A percentile compares a stretch with the other conserved stretches of the same genome.
Conservation (phyloP, 2,797 vertebrate genomes). For the Euphonia xanthogaster region DNA sequence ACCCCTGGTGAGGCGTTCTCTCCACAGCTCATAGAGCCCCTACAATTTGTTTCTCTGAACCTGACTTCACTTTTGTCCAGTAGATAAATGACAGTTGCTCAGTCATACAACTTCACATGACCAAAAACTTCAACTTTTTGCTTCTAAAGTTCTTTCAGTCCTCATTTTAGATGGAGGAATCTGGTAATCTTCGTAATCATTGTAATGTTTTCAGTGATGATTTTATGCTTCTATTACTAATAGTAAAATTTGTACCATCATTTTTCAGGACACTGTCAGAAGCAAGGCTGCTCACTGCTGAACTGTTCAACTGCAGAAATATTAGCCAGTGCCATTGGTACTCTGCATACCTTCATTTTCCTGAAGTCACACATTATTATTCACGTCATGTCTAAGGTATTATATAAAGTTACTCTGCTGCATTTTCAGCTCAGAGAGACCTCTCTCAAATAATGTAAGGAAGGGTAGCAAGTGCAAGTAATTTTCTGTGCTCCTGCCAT, state of each 20-base stretch:
- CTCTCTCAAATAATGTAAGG: not conserved
- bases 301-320: not conserved
- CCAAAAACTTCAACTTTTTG: not conserved
- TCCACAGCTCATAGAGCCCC: rapidly evolving
- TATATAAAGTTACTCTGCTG: not conserved
- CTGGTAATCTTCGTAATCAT: not conserved
- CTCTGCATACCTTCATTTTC: not conserved
- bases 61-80: not conserved
- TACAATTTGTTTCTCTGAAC: not conserved
- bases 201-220: not conserved
- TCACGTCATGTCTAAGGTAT: not conserved
- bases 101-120: not conserved
- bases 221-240: not conserved
- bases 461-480: not conserved
- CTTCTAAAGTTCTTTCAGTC: not conserved
- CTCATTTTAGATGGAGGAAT: not conserved
- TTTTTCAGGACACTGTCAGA: not conserved
- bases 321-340: not conserved
- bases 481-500: not conserved
- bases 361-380: not conserved
- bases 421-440: not conserved
- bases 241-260: not conserved
- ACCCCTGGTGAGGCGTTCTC: rapidly evolving
- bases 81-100: not conserved
- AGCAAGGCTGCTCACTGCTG: not conserved